Evolutionary conservation across 2,888 invertebrate species (phyloP), one percentile per base, ranked within the genome.

Genomic region (Chromoteleia sp.): DNA sequence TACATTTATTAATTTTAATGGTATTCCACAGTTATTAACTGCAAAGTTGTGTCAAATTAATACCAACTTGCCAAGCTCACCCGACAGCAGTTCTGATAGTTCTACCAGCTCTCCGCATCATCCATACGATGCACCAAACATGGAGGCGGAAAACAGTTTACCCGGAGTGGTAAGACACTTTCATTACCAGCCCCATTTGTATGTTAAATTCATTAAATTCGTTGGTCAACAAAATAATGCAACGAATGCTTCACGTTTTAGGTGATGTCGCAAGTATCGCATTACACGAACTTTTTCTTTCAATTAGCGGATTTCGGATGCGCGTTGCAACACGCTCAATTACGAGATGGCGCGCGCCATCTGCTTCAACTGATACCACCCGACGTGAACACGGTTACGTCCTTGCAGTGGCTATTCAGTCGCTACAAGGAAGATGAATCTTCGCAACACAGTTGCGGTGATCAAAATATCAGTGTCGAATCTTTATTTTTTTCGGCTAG

Each of bases 21-120:
- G n/a, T 19, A 15, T 19, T 14, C 8, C 17, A 61, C 39, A 95
- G 95, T 90, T 95, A 77, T 93, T 97, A 83, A 95, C 95, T 43
- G 97, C 95, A 0, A 97, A 97, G 92, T 92, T 97, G 59, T 95
- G 95, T 81, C 96, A 96, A 87, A 93, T 95, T 39, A 95, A 94
- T 87, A 93, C 94, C 12, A 95, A 95, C 75, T 92, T 95, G 90
- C 94, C 95, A 17, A 96, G 96, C 87, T 96, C 96, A 74, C 97
- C 97, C 67, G 99, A 98, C 90, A 97, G 98, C 70, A 98, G 97
- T 88, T 98, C 98, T 73, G 98, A 98, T 91, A 98, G 98, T 85
- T 98, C 98, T 71, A 97, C 97, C 1, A 97, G 97, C 1, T 98
- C 98, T 0, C 98, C 98, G 0, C 97, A 97, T 83, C 94, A 97